These are phyloP conservation scores for Eclectus roratus DNA, from an alignment of 2,113 vertebrate genomes.

Conservation along the genomic window DNA sequence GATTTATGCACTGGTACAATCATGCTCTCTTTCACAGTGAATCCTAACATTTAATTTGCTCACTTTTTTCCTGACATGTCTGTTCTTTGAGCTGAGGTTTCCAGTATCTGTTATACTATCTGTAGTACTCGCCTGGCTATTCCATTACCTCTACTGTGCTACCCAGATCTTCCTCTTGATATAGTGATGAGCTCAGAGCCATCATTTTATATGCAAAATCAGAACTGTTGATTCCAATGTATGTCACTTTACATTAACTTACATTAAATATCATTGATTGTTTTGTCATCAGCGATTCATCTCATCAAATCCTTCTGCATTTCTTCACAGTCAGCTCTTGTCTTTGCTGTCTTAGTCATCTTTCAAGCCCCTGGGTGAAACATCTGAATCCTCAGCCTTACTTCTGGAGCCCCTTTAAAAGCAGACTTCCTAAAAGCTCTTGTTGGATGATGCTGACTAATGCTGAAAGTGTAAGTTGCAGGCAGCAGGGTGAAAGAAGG, in stretches of 20 bases:
- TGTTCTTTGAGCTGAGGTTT: neutral
- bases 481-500: neutral
- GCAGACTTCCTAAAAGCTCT: neutral
- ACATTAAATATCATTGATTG: neutral
- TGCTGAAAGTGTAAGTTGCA: neutral
- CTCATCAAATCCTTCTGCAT: neutral
- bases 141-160: neutral
- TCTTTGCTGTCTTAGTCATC: neutral
- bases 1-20: neutral
- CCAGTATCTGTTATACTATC: neutral
- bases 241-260: neutral
- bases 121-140: neutral
- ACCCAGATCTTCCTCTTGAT: neutral
- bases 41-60: neutral
- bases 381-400: neutral
- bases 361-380: neutral
- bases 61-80: neutral
- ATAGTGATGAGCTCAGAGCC: neutral
- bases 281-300: neutral
- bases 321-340: neutral
- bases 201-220: neutral
- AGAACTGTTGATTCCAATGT: neutral
- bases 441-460: neutral
- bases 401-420: neutral
- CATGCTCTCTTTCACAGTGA: neutral